Percentiles rank a stretch among this genome's conserved stretches.
Evolutionary conservation across 2,113 vertebrate genomes (phyloP).

Genomic region (Sterrhoptilus dennistouni): DNA sequence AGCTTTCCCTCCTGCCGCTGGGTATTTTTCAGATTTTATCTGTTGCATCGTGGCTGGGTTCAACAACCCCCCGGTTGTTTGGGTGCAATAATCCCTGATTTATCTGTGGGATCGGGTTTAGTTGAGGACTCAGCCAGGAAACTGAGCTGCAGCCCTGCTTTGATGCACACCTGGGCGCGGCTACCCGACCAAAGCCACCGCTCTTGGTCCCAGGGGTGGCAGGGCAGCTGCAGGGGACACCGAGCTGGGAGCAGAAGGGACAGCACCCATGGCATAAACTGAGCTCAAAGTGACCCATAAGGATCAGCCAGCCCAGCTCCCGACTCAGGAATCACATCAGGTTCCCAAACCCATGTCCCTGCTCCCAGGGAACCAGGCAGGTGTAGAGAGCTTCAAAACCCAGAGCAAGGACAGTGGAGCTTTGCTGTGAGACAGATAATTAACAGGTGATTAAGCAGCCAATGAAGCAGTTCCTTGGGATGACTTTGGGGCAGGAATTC

Average conservation of each 20-base stretch:
- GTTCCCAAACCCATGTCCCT: accelerated
- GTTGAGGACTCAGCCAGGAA: accelerated
- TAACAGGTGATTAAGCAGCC: background rate
- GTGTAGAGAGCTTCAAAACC: background rate
- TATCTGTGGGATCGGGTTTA: accelerated
- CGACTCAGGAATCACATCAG: background rate
- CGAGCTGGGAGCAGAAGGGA: background rate
- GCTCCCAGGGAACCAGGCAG: background rate
- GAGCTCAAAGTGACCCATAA: background rate
- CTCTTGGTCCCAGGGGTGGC: accelerated
- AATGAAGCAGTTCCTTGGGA: background rate
- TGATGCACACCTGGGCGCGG: accelerated
- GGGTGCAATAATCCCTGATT: background rate
- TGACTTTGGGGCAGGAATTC: accelerated
- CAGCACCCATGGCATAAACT: accelerated
- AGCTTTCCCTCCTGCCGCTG: background rate
- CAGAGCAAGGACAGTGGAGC: background rate
- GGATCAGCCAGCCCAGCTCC: background rate
- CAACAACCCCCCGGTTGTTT: background rate
- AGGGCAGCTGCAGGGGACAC: background rate
- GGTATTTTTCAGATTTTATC: background rate
- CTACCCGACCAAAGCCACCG: background rate
- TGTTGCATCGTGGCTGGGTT: background rate
- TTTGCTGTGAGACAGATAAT: background rate
- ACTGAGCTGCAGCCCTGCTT: background rate